These are phyloP conservation scores for Antedon mediterranea DNA, from an alignment of 53 echinoderm and acorn worm genomes.

Conservation along the genomic window DNA sequence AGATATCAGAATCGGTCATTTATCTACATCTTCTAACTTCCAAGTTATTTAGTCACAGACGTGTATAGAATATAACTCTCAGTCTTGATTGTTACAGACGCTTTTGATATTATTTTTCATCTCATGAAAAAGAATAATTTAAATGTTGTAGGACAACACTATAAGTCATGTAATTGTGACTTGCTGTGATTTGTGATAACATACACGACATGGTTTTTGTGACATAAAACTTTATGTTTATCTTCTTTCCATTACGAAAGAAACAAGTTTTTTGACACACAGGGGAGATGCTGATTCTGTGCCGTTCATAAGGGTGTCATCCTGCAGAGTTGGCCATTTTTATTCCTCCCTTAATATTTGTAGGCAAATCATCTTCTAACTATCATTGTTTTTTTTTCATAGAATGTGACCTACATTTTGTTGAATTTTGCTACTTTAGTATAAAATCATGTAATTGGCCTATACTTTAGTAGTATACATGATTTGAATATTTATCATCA, in stretches of 20 bases:
- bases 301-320: neutral
- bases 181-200: neutral
- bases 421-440: neutral
- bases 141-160: neutral
- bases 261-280: neutral
- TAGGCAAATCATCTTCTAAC: neutral
- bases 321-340: neutral
- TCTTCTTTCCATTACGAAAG: neutral
- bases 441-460: no score
- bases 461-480: no score
- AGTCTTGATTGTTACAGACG: neutral
- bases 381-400: neutral
- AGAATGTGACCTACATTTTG: neutral
- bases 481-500: no score
- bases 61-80: neutral
- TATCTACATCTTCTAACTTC: no score
- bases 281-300: neutral
- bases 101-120: neutral
- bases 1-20: no score
- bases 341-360: neutral
- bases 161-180: neutral
- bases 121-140: neutral
- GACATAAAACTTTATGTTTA: neutral
- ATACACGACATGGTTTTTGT: neutral
- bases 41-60: neutral